Percentiles rank a stretch among this genome's conserved stretches.
Evolutionary conservation across 2,888 invertebrate genomes (phyloP).

Genomic region (Dendrolimus pini): DNA sequence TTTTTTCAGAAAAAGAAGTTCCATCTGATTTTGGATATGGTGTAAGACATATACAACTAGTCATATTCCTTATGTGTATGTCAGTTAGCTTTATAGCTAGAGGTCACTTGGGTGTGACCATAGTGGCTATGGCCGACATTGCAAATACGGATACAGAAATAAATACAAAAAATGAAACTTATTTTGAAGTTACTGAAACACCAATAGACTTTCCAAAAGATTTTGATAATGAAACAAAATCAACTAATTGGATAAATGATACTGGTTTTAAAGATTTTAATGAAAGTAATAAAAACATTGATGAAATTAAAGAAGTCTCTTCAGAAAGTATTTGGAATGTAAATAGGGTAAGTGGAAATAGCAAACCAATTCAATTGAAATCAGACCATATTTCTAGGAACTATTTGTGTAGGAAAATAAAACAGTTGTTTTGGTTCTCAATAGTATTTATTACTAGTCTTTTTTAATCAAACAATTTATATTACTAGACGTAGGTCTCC

Average conservation of each 20-base stretch:
- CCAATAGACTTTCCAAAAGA: neutral
- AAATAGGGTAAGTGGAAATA: constrained; percentile 2
- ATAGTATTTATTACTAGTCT: too few relatives aligned
- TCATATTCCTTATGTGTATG: constrained; percentile 29
- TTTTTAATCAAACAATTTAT: too few relatives aligned
- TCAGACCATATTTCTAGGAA: neutral
- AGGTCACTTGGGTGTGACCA: constrained; percentile 42
- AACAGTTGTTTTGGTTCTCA: too few relatives aligned
- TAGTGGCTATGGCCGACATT: constrained; percentile 44
- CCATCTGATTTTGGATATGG: constrained; percentile 32
- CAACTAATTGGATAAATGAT: neutral
- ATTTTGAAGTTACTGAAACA: neutral
- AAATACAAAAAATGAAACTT: neutral
- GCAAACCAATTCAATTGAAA: neutral
- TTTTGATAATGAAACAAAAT: neutral
- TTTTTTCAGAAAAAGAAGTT: constrained; percentile 2
- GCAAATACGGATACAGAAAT: neutral
- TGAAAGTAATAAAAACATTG: neutral
- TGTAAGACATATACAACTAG: constrained; percentile 37
- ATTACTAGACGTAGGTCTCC: too few relatives aligned
- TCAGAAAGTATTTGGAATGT: neutral
- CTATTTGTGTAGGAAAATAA: neutral
- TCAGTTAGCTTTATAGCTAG: constrained; percentile 27
- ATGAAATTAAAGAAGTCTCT: neutral
- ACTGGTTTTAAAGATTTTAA: neutral